These are phyloP conservation scores for Eriosoma lanigerum DNA, from an alignment of 1,140 invertebrate genomes.

Conservation along the genomic window DNA sequence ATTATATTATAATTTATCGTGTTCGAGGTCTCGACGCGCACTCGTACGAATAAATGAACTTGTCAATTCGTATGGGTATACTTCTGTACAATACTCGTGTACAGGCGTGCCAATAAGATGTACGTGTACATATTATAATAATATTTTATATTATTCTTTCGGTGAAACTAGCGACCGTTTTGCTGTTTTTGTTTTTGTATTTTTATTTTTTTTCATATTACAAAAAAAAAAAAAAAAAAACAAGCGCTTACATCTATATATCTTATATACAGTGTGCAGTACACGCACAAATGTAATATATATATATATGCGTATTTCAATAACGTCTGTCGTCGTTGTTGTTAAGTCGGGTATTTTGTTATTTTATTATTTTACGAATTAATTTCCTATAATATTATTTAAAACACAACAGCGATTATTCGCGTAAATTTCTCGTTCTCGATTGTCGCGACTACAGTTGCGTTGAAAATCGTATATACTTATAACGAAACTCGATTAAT, in stretches of 20 bases:
- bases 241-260: background rate
- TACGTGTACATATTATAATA: too few species aligned
- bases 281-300: background rate
- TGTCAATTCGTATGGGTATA: too few species aligned
- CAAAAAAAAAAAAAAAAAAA: too few species aligned
- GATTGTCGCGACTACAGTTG: slow-evolving; percentile 11
- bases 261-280: background rate
- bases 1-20: too few species aligned
- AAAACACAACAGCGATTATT: slow-evolving; percentile 17
- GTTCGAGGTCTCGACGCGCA: too few species aligned
- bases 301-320: slow-evolving; percentile 32
- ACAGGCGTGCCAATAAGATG: too few species aligned
- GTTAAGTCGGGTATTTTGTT: background rate
- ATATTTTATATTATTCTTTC: background rate
- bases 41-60: too few species aligned
- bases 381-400: slow-evolving; percentile 18
- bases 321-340: background rate
- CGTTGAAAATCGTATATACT: slow-evolving; percentile 17
- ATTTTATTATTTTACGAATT: slow-evolving; percentile 31
- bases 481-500: slow-evolving; percentile 37
- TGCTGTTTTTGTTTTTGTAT: background rate
- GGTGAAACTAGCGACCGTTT: background rate
- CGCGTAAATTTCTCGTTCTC: slow-evolving; percentile 34
- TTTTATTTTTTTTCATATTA: background rate
- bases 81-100: too few species aligned